These are phyloP conservation scores for Hystrix brachyura DNA, from an alignment of 2,113 vertebrate genomes.

Conservation along the genomic window DNA sequence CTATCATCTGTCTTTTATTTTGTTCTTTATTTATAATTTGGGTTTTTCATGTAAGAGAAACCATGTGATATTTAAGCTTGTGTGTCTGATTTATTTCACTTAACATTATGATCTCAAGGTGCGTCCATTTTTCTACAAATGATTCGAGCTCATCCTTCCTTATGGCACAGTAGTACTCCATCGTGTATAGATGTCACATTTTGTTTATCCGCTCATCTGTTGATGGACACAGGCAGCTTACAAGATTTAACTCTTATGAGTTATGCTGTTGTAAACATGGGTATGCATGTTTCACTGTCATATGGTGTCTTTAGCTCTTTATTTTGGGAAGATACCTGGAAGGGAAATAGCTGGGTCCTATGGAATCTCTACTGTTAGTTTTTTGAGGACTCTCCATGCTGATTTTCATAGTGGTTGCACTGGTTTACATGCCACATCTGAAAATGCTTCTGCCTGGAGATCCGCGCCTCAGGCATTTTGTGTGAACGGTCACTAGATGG, in stretches of 20 bases:
- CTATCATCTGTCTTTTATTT: neutral
- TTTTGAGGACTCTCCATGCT: neutral
- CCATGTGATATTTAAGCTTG: neutral
- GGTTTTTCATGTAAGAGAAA: neutral
- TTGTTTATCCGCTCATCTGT: neutral
- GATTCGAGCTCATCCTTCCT: neutral
- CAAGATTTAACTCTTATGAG: neutral
- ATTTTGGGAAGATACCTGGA: neutral
- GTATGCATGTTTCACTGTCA: neutral
- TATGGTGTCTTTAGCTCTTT: neutral
- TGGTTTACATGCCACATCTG: neutral
- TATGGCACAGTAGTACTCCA: neutral
- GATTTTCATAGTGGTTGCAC: neutral
- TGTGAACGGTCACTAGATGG: conserved; percentile 82
- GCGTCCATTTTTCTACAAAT: neutral
- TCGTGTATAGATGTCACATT: neutral
- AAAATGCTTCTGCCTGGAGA: neutral
- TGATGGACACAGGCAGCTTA: neutral
- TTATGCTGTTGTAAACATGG: neutral
- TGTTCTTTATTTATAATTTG: neutral
- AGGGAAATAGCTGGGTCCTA: neutral
- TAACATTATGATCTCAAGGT: neutral
- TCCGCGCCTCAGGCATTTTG: conserved; percentile 35
- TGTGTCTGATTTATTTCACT: neutral
- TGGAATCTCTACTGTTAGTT: neutral